These are phyloP conservation scores for Trachops cirrhosus DNA, from an alignment of 2,797 vertebrate genomes.

Conservation along the genomic window DNA sequence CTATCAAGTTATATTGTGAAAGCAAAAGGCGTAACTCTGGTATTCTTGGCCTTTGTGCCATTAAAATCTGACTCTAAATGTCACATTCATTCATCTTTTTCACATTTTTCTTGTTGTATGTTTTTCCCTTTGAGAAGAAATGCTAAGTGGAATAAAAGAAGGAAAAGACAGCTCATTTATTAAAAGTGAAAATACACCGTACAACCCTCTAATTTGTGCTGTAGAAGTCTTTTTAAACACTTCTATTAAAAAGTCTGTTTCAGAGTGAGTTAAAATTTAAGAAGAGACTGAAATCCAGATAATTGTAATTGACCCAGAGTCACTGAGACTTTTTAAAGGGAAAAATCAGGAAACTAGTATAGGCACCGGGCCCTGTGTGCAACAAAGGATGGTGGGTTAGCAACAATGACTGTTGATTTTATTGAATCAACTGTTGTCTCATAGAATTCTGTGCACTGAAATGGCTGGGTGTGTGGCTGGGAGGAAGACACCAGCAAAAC, in stretches of 20 bases:
- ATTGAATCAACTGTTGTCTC: too few species aligned
- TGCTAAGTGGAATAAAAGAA: constrained; percentile 40
- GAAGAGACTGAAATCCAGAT: neutral
- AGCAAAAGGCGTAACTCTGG: constrained; percentile 39
- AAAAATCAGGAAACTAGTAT: neutral
- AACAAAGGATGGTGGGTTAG: neutral
- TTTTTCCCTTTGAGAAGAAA: constrained; percentile 48
- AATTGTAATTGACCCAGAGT: neutral
- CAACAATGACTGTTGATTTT: neutral
- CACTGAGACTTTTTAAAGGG: neutral
- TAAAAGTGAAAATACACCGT: constrained; percentile 12
- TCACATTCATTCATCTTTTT: constrained; percentile 61
- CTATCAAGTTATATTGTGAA: constrained; percentile 47
- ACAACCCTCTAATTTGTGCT: neutral
- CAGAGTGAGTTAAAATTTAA: constrained; percentile 13
- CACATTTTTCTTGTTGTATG: constrained; percentile 26
- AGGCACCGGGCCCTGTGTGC: neutral
- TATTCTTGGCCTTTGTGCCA: constrained; percentile 58
- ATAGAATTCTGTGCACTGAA: neutral
- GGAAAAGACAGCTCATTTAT: constrained; percentile 34
- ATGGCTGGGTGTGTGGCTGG: neutral
- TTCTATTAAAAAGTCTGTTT: constrained; percentile 22
- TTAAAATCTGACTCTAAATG: constrained; percentile 63
- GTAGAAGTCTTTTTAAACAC: constrained; percentile 18
- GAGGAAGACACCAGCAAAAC: neutral